phyloP scores from a whole-genome alignment of 53 echinoderm and acorn worm genomes.

The Glandiceps talaboti region DNA sequence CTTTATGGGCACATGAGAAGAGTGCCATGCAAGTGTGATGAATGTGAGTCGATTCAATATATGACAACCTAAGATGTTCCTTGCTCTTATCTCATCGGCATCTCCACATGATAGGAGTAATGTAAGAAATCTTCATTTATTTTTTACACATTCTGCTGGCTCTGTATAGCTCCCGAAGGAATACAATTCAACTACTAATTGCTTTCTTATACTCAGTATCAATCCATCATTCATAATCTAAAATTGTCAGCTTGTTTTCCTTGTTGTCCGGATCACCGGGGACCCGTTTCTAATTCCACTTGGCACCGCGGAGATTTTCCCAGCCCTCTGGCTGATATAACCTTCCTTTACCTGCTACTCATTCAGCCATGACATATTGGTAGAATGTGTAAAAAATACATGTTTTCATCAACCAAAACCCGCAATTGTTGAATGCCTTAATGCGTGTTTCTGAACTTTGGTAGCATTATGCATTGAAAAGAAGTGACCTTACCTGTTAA shows the following conservation, averaged over 20 bases:
- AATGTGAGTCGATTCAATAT: neutral
- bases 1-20: neutral
- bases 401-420: too few relatives aligned
- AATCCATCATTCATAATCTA: neutral
- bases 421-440: too few relatives aligned
- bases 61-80: neutral
- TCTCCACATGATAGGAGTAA: neutral
- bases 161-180: neutral
- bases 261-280: neutral
- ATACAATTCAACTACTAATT: neutral
- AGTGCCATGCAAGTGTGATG: neutral
- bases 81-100: neutral
- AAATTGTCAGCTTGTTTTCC: neutral
- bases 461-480: too few relatives aligned
- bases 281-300: neutral
- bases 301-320: neutral
- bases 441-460: too few relatives aligned
- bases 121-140: neutral
- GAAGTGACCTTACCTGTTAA: too few relatives aligned
- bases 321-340: neutral
- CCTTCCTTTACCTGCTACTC: too few relatives aligned
- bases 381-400: too few relatives aligned
- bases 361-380: too few relatives aligned
- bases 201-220: neutral
- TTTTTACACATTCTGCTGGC: neutral